phyloP scores from a whole-genome alignment of 2,888 invertebrate species.

The Lacanobia wlatinum region DNA sequence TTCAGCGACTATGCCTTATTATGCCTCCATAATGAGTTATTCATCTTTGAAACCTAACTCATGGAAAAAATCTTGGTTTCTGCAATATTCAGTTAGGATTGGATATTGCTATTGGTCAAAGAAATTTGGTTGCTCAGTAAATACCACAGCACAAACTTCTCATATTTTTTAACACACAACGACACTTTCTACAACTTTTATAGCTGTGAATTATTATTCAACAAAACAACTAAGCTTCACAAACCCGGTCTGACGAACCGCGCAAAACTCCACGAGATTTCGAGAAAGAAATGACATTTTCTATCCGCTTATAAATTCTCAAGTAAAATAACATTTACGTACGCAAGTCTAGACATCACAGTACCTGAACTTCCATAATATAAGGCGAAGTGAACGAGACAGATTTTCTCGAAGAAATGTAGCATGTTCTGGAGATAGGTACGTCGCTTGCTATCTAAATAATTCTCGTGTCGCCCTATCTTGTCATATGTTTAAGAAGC shows the following conservation, averaged over 20 bases:
- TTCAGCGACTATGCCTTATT: no score
- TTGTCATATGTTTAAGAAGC: slow-evolving; percentile 26
- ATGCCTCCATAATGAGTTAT: no score
- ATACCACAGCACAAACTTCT: no score
- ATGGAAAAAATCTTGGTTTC: no score
- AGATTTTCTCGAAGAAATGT: slow-evolving; percentile 43
- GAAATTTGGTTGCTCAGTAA: no score
- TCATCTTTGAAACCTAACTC: no score
- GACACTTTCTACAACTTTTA: no score
- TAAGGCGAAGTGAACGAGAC: slow-evolving; percentile 30
- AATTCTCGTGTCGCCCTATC: slow-evolving; percentile 35
- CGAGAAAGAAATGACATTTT: slow-evolving; percentile 26
- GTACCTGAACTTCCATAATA: slow-evolving; percentile 28
- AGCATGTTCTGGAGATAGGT: neutral
- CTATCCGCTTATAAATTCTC: slow-evolving; percentile 42
- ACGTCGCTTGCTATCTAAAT: slow-evolving; percentile 37
- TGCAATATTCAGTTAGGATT: no score
- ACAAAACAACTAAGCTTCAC: neutral
- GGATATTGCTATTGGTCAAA: no score
- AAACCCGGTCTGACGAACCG: neutral
- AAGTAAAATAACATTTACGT: slow-evolving; percentile 52
- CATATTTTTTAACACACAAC: neutral
- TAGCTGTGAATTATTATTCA: neutral
- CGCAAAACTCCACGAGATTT: slow-evolving; percentile 6
- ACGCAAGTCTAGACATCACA: slow-evolving; percentile 56